Evolutionary conservation across 1,140 invertebrate species (phyloP).

Genomic region (Rhyacophila brunnea): DNA sequence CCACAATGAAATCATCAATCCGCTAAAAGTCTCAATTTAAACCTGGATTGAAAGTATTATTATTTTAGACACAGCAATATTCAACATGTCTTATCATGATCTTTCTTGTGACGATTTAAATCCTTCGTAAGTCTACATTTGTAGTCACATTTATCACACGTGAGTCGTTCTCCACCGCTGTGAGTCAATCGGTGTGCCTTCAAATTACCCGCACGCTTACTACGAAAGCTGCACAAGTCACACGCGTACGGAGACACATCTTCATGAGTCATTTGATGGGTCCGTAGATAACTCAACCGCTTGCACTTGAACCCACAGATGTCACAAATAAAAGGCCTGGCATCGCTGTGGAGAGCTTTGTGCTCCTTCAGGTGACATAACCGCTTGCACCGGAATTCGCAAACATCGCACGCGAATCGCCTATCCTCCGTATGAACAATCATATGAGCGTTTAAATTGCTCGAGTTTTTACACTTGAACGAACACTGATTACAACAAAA

Average conservation of each 20-base stretch:
- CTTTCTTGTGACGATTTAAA: constrained; percentile 8
- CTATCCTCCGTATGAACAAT: constrained; percentile 2
- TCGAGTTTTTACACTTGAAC: background rate
- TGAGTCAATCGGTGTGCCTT: constrained; percentile 3
- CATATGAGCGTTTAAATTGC: constrained; percentile 9
- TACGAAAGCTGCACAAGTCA: background rate
- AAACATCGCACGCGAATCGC: constrained; percentile 4
- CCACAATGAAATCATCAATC: too few relatives aligned
- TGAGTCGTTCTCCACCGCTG: background rate
- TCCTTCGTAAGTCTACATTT: background rate
- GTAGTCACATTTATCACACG: constrained; percentile 10
- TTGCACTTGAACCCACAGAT: constrained; percentile 4
- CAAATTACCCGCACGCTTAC: background rate
- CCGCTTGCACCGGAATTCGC: background rate
- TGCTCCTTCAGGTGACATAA: constrained; percentile 4
- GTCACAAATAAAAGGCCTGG: constrained; percentile 1
- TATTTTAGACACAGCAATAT: too few relatives aligned
- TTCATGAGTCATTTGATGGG: constrained; percentile 5
- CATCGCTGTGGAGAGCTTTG: constrained; percentile 5
- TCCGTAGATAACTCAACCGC: background rate
- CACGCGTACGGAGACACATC: background rate
- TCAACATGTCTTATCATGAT: too few relatives aligned
- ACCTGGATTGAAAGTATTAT: too few relatives aligned
- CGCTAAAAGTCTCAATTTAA: too few relatives aligned
- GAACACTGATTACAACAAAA: background rate